Percentiles rank a stretch among this genome's conserved stretches.
phyloP scores from a whole-genome alignment of 2,797 vertebrate genomes.

The Myotis findleyi region DNA sequence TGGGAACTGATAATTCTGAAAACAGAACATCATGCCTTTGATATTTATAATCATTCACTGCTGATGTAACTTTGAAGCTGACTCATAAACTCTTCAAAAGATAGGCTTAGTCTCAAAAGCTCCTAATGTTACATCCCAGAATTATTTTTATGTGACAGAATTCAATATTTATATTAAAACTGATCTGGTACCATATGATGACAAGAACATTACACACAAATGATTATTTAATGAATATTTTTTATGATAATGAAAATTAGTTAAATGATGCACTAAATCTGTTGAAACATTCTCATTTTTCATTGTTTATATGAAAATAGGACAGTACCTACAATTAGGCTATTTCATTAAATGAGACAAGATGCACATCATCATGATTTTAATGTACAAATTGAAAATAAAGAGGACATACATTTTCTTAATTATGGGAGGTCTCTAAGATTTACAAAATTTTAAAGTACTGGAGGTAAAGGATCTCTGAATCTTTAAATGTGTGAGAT shows the following conservation, averaged over 20 bases:
- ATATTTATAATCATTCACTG: background rate
- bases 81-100: background rate
- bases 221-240: background rate
- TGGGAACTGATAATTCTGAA: background rate
- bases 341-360: conserved; percentile 32
- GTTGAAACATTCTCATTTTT: conserved; percentile 36
- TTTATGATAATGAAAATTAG: conserved; percentile 34
- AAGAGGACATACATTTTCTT: background rate
- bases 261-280: conserved; percentile 47
- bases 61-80: background rate
- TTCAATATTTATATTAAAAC: conserved; percentile 43
- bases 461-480: background rate
- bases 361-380: background rate
- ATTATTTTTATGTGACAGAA: background rate
- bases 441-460: background rate
- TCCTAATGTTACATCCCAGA: background rate
- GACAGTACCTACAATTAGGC: background rate
- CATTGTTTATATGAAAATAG: conserved; percentile 27
- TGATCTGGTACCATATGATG: background rate
- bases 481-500: background rate
- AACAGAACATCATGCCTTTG: background rate
- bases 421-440: background rate
- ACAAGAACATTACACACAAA: background rate
- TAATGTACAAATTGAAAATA: background rate
- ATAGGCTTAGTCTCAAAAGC: background rate